Percentiles rank a stretch among this genome's conserved stretches.
These are phyloP conservation scores for Botia kubotai DNA, from an alignment of 2,797 vertebrate genomes.

Conservation along the genomic window DNA sequence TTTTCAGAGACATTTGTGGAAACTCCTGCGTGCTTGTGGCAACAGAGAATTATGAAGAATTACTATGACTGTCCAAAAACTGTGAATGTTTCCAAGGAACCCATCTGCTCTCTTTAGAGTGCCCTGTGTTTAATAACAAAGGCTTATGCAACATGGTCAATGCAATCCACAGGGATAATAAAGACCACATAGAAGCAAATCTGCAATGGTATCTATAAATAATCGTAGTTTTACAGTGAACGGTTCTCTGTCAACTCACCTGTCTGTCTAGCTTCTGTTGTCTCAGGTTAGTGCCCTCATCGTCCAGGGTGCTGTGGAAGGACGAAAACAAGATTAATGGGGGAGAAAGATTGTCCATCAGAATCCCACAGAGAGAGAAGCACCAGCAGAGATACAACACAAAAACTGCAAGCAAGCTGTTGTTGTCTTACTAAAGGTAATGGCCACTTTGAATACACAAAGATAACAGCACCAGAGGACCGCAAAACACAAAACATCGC, in stretches of 20 bases:
- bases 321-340: slow-evolving; percentile 31
- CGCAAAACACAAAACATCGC: slow-evolving; percentile 1
- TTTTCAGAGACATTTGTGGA: not conserved
- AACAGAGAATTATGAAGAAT: not conserved
- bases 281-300: slow-evolving; percentile 93
- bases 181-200: slow-evolving; percentile 10
- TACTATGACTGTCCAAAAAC: not conserved
- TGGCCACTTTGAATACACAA: not conserved
- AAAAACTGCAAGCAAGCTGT: not conserved
- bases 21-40: not conserved
- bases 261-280: slow-evolving; percentile 99
- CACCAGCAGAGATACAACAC: slow-evolving; percentile 12
- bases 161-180: slow-evolving; percentile 16
- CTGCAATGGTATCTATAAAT: not conserved
- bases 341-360: slow-evolving; percentile 9
- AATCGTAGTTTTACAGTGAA: too few relatives aligned
- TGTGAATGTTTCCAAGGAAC: slow-evolving; percentile 2
- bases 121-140: slow-evolving; percentile 4
- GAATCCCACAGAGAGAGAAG: not conserved
- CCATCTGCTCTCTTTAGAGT: not conserved
- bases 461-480: slow-evolving; percentile 2
- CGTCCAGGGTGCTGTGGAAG: slow-evolving; percentile 91
- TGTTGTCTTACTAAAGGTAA: not conserved
- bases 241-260: slow-evolving; percentile 71
- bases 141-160: not conserved